These are phyloP conservation scores for Colius striatus DNA, from an alignment of 2,113 vertebrate genomes.

Conservation along the genomic window DNA sequence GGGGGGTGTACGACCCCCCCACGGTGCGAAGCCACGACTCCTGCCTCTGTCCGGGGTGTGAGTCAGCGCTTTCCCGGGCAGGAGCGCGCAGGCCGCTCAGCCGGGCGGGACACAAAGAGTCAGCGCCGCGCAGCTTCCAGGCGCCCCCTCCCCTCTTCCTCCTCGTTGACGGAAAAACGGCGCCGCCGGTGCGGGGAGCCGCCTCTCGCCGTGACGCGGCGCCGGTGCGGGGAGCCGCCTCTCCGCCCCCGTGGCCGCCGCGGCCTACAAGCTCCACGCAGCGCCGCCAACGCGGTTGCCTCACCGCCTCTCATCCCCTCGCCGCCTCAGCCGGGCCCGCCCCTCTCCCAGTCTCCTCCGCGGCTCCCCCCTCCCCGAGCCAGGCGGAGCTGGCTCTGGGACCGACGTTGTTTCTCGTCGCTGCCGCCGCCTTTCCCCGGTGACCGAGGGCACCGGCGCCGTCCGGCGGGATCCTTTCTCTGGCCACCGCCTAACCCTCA, in stretches of 20 bases:
- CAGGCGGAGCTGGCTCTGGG: constrained; percentile 17
- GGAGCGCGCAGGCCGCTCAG: not conserved
- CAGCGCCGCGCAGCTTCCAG: not conserved
- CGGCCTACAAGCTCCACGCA: not conserved
- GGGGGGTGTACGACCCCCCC: not conserved
- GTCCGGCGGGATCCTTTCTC: not conserved
- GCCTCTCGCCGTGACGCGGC: too few relatives aligned
- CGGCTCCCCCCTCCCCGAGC: not conserved
- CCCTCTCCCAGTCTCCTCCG: constrained; percentile 63
- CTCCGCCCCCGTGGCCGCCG: accelerated
- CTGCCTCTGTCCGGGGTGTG: not conserved
- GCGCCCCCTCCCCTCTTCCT: too few relatives aligned
- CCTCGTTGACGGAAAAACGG: not conserved
- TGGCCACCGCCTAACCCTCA: not conserved
- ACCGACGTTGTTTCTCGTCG: not conserved
- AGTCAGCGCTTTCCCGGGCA: not conserved
- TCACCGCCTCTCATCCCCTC: not conserved
- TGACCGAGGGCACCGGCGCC: not conserved
- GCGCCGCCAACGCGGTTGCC: not conserved
- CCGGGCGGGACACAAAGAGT: not conserved
- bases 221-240: not conserved
- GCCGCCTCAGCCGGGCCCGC: not conserved
- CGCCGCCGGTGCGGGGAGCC: not conserved
- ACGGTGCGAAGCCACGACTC: not conserved
- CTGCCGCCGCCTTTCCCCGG: not conserved